Evolutionary conservation across 1,140 invertebrate species (phyloP), one percentile per base, ranked within the genome.

Genomic region (Trachymyrmex septentrionalis): DNA sequence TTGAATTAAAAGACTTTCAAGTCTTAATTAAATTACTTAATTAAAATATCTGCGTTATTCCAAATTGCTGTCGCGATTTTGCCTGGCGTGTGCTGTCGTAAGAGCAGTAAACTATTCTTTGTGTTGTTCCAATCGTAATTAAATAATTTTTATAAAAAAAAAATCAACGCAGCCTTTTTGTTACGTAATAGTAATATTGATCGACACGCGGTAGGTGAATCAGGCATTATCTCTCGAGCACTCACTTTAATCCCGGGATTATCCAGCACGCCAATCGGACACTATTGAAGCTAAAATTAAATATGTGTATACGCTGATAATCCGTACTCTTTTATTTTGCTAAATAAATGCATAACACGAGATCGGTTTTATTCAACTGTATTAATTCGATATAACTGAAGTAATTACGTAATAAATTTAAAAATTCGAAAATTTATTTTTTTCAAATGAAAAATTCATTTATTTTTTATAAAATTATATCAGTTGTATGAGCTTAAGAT

Each of bases 231-330:
- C 88, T 66, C 75, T 57, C 61, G 57, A 81, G 77, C 85, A 61
- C 82, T 92, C 78, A 34, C 67, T 67, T 85, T 88, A 80, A 93
- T 92, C 88, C 77, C 30, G n/a, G 88, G 92, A 93, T 92, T 91
- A 92, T 93, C 92, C 87, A 88, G 69, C 84, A 80, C 90, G 86
- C 88, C 90, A 89, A 80, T 66, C 59, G 48, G 67, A 61, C 87
- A 73, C 77, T 88, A 91, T 92, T 84, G 59, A 73, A 82, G 69
- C 86, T 78, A 50, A 81, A 88, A 89, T 92, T 90, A 89, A 88
- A 71, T 55, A n/a, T n/a, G n/a, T 66, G 85, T 48, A n/a, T 61
- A 19, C 16, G 73, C 87, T 86, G 38, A 27, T 34, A 30, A 19
- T 61, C 14, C 5, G 30, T 5, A 48, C 57, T 30, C 44, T 81